These are phyloP conservation scores for Adelphocoris suturalis DNA, from an alignment of 2,888 invertebrate genomes.

Conservation along the genomic window DNA sequence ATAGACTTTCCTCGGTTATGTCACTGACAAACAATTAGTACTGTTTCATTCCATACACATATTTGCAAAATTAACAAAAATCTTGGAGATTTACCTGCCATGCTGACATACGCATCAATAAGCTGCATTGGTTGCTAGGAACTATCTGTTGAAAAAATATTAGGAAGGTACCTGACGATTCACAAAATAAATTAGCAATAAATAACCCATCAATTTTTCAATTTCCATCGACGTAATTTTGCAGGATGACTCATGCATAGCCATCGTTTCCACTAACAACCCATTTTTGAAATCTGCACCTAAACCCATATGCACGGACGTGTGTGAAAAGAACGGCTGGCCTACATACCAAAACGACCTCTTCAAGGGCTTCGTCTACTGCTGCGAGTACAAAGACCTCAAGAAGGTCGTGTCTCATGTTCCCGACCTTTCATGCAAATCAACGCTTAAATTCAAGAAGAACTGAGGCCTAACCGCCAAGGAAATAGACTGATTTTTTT, in stretches of 20 bases:
- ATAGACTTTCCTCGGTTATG: too few relatives aligned
- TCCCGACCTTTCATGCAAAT: conserved; percentile 73
- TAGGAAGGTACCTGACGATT: too few relatives aligned
- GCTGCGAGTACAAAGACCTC: conserved; percentile 74
- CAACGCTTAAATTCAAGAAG: conserved; percentile 64
- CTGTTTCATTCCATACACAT: too few relatives aligned
- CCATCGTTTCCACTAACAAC: conserved; percentile 81
- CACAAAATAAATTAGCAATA: too few relatives aligned
- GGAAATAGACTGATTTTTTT: too few relatives aligned
- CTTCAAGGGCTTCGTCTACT: conserved; percentile 74
- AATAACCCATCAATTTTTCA: too few relatives aligned
- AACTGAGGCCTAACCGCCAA: neutral
- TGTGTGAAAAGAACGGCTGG: conserved; percentile 78
- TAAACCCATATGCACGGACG: conserved; percentile 77
- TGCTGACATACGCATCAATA: too few relatives aligned
- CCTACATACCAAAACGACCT: conserved; percentile 74
- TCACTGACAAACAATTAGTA: too few relatives aligned
- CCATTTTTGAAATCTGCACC: conserved; percentile 78
- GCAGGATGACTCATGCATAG: conserved; percentile 78
- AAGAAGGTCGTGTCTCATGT: conserved; percentile 71
- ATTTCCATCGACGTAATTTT: neutral
- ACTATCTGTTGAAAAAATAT: too few relatives aligned
- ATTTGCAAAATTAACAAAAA: too few relatives aligned
- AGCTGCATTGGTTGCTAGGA: too few relatives aligned
- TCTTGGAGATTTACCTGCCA: too few relatives aligned